These are phyloP conservation scores for Dryoscopus gambensis DNA, from an alignment of 2,113 vertebrate genomes.

Conservation along the genomic window DNA sequence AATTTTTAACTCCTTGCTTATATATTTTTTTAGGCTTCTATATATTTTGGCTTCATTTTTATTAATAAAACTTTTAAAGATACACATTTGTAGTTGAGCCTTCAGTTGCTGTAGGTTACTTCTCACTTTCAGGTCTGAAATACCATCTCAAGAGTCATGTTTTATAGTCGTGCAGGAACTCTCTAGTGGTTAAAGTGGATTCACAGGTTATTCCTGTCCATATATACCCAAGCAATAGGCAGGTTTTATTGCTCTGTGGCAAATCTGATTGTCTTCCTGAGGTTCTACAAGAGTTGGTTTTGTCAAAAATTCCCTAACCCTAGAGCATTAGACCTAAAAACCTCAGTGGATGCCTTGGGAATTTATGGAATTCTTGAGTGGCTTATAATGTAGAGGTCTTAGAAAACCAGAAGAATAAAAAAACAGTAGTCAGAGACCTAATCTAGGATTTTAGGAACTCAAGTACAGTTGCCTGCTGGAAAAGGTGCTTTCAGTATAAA, in stretches of 20 bases:
- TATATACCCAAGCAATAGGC: background rate
- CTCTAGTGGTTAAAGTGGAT: background rate
- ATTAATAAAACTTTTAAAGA: background rate
- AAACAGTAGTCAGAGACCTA: background rate
- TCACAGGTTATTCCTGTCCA: conserved; percentile 25
- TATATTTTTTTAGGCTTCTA: background rate
- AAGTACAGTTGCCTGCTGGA: background rate
- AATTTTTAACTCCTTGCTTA: background rate
- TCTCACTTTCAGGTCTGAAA: background rate
- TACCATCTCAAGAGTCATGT: background rate
- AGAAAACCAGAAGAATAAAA: background rate
- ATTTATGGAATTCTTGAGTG: background rate
- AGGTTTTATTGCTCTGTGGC: background rate
- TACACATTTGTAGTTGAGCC: background rate
- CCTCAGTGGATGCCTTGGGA: background rate
- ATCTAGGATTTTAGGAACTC: background rate
- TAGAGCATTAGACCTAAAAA: background rate
- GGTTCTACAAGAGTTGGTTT: background rate
- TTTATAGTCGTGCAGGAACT: background rate
- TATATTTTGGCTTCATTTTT: background rate
- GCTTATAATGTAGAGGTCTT: background rate
- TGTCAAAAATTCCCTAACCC: background rate
- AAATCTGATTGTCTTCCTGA: background rate
- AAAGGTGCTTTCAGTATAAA: background rate
- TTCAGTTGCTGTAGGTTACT: background rate